Evolutionary conservation across 2,797 vertebrate genomes (phyloP).

Genomic region (Cuculus canorus): DNA sequence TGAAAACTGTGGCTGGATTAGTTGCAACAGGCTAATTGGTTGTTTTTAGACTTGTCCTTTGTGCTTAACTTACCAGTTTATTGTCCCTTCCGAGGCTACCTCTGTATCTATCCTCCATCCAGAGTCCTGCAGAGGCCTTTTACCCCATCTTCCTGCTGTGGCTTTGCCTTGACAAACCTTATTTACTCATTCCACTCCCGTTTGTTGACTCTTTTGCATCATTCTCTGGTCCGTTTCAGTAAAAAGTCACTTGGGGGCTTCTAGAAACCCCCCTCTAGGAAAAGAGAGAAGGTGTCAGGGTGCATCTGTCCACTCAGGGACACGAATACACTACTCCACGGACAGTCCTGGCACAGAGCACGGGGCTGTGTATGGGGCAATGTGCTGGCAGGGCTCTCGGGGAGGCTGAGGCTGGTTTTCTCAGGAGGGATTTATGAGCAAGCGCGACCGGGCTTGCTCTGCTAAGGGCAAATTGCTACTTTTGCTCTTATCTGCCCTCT

Average conservation of each 20-base stretch:
- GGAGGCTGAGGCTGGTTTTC: background rate
- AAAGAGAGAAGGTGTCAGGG: background rate
- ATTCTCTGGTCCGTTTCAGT: background rate
- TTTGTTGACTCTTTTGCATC: background rate
- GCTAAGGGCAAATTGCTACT: background rate
- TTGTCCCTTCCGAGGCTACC: background rate
- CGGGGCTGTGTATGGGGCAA: fast-evolving
- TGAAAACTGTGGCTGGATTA: background rate
- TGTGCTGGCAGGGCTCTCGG: background rate
- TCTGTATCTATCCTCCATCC: background rate
- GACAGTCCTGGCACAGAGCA: background rate
- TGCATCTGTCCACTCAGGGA: background rate
- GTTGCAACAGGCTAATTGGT: background rate
- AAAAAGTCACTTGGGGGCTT: background rate
- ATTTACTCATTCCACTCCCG: background rate
- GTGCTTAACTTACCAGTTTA: background rate
- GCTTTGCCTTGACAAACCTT: background rate
- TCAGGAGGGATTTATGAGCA: background rate
- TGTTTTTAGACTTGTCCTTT: background rate
- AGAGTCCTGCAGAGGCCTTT: background rate
- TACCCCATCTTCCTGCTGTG: background rate
- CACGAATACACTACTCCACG: fast-evolving
- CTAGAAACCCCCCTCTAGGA: background rate
- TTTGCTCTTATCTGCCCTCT: background rate
- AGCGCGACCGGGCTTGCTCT: background rate